These are phyloP conservation scores for Oreochromis niloticus DNA, from an alignment of 2,113 vertebrate species.

Conservation along the genomic window DNA sequence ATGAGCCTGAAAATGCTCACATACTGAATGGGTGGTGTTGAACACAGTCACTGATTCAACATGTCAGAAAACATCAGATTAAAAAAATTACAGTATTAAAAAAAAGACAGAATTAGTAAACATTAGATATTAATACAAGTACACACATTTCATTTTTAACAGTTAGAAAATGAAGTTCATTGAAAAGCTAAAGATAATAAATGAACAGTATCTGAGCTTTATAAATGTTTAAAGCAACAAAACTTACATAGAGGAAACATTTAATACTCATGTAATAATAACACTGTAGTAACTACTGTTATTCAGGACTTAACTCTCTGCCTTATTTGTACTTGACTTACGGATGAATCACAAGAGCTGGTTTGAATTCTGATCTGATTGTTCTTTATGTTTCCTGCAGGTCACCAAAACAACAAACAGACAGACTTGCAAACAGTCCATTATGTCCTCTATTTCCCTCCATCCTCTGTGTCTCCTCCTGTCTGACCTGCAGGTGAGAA, in stretches of 20 bases:
- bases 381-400: neutral
- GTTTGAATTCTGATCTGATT: fast-evolving
- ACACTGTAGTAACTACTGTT: neutral
- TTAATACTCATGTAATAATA: neutral
- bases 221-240: too few species aligned
- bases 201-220: too few species aligned
- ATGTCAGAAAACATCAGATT: neutral
- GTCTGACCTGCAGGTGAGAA: fast-evolving
- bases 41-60: neutral
- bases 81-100: neutral
- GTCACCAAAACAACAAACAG: neutral
- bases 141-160: too few species aligned
- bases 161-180: too few species aligned
- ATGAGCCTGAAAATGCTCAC: neutral
- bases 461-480: fast-evolving
- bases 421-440: neutral
- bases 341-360: neutral
- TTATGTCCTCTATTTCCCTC: fast-evolving
- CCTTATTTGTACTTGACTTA: neutral
- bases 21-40: fast-evolving
- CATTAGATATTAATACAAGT: too few species aligned
- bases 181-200: too few species aligned
- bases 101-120: too few species aligned
- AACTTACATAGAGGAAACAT: neutral
- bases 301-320: neutral